Conservation (phyloP, 2,113 vertebrate species). For the Labeo rohita region DNA sequence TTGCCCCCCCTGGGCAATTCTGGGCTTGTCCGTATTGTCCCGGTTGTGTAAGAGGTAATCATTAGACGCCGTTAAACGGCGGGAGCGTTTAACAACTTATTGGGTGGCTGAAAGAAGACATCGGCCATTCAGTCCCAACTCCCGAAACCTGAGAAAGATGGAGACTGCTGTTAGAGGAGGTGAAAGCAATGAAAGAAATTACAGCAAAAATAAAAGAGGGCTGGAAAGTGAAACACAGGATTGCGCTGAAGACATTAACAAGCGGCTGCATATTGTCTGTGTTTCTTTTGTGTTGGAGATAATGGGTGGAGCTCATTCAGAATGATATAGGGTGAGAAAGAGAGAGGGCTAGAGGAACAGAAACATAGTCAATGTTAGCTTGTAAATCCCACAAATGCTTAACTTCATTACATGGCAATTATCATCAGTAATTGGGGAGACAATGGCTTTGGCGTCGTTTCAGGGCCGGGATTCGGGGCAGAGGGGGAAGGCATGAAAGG, state of each 20-base stretch:
- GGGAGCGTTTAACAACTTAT: slow-evolving; percentile 58
- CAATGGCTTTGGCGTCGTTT: slow-evolving; percentile 76
- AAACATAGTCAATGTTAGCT: slow-evolving; percentile 76
- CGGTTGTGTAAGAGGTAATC: slow-evolving; percentile 81
- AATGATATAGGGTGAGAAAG: slow-evolving; percentile 73
- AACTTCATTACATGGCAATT: slow-evolving; percentile 92
- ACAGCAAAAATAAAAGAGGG: slow-evolving; percentile 59
- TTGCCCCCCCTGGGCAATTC: slow-evolving; percentile 68
- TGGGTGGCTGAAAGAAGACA: slow-evolving; percentile 52
- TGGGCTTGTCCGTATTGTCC: slow-evolving; percentile 72
- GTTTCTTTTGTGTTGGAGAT: slow-evolving; percentile 75
- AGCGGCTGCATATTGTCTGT: slow-evolving; percentile 79
- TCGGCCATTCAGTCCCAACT: slow-evolving; percentile 12
- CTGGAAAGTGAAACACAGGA: slow-evolving; percentile 60
- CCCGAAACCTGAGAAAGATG: slow-evolving; percentile 71
- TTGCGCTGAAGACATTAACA: slow-evolving; percentile 76
- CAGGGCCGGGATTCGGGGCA: slow-evolving; percentile 79
- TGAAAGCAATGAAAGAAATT: slow-evolving; percentile 66
- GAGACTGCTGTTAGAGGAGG: slow-evolving; percentile 64
- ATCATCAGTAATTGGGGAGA: slow-evolving; percentile 81
- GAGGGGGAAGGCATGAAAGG: slow-evolving; percentile 78
- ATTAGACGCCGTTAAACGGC: slow-evolving; percentile 66
- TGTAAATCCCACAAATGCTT: slow-evolving; percentile 92
- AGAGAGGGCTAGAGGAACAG: slow-evolving; percentile 61
- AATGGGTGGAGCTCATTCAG: slow-evolving; percentile 65